These are phyloP conservation scores for Anoplopoma fimbria DNA, from an alignment of 2,113 vertebrate genomes.

Conservation along the genomic window DNA sequence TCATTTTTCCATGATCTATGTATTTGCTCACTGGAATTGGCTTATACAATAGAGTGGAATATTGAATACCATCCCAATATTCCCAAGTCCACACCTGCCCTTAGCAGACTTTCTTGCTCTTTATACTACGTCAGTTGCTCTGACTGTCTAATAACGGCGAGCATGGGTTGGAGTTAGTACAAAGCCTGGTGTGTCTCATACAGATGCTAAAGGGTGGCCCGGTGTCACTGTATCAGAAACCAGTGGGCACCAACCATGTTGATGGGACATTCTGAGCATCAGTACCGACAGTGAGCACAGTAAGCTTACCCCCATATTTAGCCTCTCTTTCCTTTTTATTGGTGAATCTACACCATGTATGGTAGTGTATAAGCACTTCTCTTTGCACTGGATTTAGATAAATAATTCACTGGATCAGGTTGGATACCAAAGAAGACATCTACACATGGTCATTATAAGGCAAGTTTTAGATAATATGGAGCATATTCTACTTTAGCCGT, in stretches of 20 bases:
- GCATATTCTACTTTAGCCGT: neutral
- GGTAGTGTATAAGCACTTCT: neutral
- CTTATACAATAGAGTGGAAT: slow-evolving; percentile 36
- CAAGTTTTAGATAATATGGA: neutral
- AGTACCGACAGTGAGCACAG: neutral
- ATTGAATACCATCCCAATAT: slow-evolving; percentile 26
- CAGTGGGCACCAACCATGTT: neutral
- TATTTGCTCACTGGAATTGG: slow-evolving; percentile 6
- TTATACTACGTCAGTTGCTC: neutral
- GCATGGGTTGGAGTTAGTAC: neutral
- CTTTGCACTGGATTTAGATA: neutral
- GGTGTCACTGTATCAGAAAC: neutral
- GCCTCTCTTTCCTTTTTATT: neutral
- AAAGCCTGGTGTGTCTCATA: no score
- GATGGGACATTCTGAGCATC: neutral
- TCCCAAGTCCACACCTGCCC: neutral
- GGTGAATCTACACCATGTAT: neutral
- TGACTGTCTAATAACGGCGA: neutral
- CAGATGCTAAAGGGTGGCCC: neutral
- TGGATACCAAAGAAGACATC: neutral
- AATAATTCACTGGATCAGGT: neutral
- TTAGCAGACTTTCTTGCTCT: neutral
- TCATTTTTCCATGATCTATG: neutral
- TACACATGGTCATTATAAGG: no score
- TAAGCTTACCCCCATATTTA: no score